phyloP scores from a whole-genome alignment of 2,888 invertebrate species.

The Agelastica alni region DNA sequence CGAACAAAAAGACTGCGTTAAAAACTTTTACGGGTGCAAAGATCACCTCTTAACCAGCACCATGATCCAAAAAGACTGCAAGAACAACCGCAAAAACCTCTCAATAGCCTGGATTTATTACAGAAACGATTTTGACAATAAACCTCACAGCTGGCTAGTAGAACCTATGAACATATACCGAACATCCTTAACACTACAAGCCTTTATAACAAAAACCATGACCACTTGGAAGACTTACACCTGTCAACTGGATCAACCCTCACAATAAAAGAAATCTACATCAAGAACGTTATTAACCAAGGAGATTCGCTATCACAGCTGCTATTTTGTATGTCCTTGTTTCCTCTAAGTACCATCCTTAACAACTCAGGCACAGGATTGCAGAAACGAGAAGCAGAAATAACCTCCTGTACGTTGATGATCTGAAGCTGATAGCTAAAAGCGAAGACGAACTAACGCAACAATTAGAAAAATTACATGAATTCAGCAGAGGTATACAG shows the following conservation, averaged over 20 bases:
- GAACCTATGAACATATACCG: slow-evolving; percentile 5
- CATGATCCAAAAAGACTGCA: background rate
- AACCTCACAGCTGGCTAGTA: slow-evolving; percentile 3
- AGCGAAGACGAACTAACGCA: background rate
- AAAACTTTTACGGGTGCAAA: no score
- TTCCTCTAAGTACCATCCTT: background rate
- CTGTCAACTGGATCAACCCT: background rate
- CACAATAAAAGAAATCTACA: slow-evolving; percentile 2
- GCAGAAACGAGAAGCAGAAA: slow-evolving; percentile 1
- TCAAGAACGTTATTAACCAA: background rate
- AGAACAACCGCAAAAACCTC: no score
- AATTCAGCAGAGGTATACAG: background rate
- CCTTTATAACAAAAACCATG: no score
- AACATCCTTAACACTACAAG: background rate
- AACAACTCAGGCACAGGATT: slow-evolving; percentile 2
- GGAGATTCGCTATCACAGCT: slow-evolving; percentile 1
- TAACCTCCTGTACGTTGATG: background rate
- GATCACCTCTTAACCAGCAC: background rate
- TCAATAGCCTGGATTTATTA: slow-evolving; percentile 2
- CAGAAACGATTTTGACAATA: slow-evolving; percentile 3
- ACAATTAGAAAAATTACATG: no score
- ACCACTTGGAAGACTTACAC: no score
- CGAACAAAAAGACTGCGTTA: no score
- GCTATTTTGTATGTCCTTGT: slow-evolving; percentile 2
- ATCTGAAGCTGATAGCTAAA: background rate